A percentile compares a stretch with the other conserved stretches of the same genome.
Conservation (phyloP, 2,113 vertebrate species). For the Ptilorrhoa leucosticta region DNA sequence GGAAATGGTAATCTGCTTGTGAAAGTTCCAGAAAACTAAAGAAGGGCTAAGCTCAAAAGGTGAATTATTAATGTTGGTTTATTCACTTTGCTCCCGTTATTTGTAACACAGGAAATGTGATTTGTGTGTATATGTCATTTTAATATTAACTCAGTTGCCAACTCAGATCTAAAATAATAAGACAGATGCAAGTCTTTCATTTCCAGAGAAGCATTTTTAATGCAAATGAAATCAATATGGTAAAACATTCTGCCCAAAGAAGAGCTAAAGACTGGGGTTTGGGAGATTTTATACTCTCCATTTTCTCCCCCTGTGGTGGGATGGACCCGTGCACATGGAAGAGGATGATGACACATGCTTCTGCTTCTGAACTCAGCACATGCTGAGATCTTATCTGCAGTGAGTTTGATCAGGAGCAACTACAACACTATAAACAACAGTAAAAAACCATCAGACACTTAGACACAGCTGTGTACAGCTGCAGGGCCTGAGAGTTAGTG, state of each 20-base stretch:
- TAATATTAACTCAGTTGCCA: slow-evolving; percentile 13
- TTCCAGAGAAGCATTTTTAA: slow-evolving; percentile 13
- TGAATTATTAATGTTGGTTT: slow-evolving; percentile 47
- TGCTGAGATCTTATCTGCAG: slow-evolving; percentile 13
- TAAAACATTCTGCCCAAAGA: neutral
- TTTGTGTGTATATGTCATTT: neutral
- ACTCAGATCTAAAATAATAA: slow-evolving; percentile 22
- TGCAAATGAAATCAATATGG: neutral
- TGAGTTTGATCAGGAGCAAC: neutral
- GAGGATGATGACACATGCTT: neutral
- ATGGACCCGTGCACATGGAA: neutral
- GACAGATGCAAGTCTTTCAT: neutral
- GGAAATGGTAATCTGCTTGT: slow-evolving; percentile 4
- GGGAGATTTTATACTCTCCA: neutral
- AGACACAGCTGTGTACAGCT: neutral
- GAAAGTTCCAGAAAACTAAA: neutral
- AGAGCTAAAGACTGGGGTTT: neutral
- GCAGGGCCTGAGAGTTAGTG: neutral
- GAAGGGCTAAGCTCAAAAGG: neutral
- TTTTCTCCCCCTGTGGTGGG: neutral
- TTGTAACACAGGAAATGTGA: slow-evolving; percentile 30
- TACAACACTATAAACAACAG: neutral
- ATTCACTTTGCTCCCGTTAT: slow-evolving; percentile 12
- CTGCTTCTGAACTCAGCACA: neutral
- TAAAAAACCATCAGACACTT: neutral